Conservation (phyloP, 1,140 invertebrate genomes). For the Leguminivora glycinivorella region DNA sequence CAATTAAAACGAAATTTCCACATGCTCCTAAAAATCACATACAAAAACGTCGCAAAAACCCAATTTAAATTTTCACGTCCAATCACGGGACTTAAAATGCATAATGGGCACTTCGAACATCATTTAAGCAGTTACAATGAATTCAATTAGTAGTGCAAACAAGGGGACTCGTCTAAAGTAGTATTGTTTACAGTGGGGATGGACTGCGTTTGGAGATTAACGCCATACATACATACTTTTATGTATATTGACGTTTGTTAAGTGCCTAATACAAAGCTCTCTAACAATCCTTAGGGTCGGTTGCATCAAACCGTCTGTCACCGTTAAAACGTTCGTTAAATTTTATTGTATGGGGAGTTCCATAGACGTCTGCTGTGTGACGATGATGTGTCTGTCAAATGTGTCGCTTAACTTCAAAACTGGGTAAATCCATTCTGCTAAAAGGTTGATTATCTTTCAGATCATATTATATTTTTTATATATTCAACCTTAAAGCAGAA, state of each 20-base stretch:
- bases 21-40: not conserved
- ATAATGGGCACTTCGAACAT: conserved; percentile 52
- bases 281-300: no score
- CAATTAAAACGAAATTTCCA: not conserved
- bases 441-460: no score
- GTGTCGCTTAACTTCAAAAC: no score
- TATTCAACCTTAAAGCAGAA: no score
- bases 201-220: conserved; percentile 19
- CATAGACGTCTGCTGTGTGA: no score
- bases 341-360: no score
- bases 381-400: no score
- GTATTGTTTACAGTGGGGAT: conserved; percentile 46
- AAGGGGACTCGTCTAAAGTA: conserved; percentile 47
- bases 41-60: not conserved
- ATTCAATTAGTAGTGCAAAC: conserved; percentile 71
- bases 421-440: no score
- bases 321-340: no score
- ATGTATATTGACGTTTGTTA: not conserved
- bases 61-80: conserved; percentile 30
- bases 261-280: no score
- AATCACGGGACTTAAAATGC: conserved; percentile 31
- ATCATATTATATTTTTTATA: no score
- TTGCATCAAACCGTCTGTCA: no score
- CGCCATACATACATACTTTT: not conserved
- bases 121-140: conserved; percentile 66